These are phyloP conservation scores for Plebejus argus DNA, from an alignment of 2,888 invertebrate species.

Conservation along the genomic window DNA sequence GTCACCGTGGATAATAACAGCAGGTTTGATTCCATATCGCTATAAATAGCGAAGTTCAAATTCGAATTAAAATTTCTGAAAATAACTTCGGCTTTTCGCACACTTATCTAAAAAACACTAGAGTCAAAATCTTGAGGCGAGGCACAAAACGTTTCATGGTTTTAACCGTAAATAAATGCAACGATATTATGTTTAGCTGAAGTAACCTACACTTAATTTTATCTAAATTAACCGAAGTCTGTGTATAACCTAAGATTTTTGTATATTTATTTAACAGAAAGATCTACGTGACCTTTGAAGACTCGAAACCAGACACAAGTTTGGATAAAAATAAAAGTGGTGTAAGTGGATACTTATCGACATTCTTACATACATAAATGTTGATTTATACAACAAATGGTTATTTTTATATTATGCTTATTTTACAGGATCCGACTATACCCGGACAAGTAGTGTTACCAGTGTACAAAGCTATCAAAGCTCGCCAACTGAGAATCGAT, in stretches of 20 bases:
- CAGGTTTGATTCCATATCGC: conserved; percentile 54
- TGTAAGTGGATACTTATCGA: conserved; percentile 51
- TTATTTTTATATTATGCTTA: conserved; percentile 11
- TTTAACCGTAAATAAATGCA: too few relatives aligned
- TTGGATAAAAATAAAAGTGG: conserved; percentile 54
- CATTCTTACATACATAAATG: not conserved
- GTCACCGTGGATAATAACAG: conserved; percentile 77
- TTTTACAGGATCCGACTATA: conserved; percentile 65
- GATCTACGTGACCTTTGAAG: conserved; percentile 85
- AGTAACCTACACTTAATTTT: too few relatives aligned
- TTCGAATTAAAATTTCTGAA: too few relatives aligned
- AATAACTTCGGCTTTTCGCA: too few relatives aligned
- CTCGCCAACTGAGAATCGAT: conserved; percentile 79
- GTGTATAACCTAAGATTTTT: conserved; percentile 43
- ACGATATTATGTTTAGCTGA: too few relatives aligned
- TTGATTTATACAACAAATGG: not conserved
- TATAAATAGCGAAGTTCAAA: too few relatives aligned
- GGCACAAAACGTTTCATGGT: too few relatives aligned
- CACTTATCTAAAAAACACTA: too few relatives aligned
- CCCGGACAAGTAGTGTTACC: conserved; percentile 83
- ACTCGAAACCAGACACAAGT: conserved; percentile 50
- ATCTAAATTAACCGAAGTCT: not conserved
- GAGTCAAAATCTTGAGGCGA: too few relatives aligned
- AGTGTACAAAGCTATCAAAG: conserved; percentile 88
- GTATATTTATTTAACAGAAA: conserved; percentile 73